Conservation (phyloP, 2,888 invertebrate genomes). For the Didymodactylos carnosus region DNA sequence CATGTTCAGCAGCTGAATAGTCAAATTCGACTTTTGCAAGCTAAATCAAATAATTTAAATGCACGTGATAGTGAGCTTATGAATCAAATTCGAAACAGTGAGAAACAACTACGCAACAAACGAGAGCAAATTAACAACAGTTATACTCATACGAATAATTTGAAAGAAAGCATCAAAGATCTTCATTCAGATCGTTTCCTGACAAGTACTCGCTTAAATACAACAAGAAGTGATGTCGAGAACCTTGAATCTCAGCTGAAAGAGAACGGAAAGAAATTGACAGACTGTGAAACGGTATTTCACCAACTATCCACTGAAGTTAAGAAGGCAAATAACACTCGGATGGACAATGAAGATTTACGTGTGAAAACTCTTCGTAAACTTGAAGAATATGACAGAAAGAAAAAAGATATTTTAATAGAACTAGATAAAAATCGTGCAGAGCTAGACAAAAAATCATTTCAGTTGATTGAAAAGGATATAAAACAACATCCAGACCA, state of each 20-base stretch:
- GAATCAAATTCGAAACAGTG: not conserved
- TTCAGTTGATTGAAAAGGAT: not conserved
- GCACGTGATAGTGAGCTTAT: not conserved
- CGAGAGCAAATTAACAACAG: not conserved
- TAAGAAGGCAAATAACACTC: not conserved
- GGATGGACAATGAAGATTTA: not conserved
- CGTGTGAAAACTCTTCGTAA: not conserved
- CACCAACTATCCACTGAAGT: not conserved
- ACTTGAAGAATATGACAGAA: not conserved
- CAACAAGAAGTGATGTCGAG: not conserved
- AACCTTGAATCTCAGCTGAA: not conserved
- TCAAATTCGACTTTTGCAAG: not conserved
- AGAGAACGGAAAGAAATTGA: not conserved
- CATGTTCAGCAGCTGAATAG: not conserved
- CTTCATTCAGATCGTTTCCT: not conserved
- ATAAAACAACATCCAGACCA: not conserved
- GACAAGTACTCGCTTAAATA: not conserved
- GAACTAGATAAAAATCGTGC: not conserved
- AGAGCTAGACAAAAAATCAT: not conserved
- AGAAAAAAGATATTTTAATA: not conserved
- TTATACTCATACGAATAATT: not conserved
- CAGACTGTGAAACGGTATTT: not conserved
- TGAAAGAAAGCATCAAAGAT: not conserved
- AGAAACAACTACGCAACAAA: not conserved
- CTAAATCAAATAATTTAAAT: not conserved